Evolutionary conservation across 2,797 vertebrate species (phyloP).

Genomic region (Lutra lutra): DNA sequence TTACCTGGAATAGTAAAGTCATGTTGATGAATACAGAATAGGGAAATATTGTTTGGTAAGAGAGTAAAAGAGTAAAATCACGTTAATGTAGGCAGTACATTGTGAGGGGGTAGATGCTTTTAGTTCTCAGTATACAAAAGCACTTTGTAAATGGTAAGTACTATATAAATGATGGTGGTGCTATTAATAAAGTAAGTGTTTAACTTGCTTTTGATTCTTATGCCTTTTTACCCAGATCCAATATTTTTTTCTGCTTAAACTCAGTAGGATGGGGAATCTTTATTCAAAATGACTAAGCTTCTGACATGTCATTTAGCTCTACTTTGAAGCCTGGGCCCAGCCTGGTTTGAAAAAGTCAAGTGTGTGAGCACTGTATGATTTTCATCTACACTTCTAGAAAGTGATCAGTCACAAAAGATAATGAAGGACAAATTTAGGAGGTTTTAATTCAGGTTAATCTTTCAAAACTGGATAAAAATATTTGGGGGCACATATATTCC

Average conservation of each 20-base stretch:
- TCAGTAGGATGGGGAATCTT: not conserved
- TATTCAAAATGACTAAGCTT: slow-evolving; percentile 38
- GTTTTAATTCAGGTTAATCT: slow-evolving; percentile 9
- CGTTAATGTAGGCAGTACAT: not conserved
- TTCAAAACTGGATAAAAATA: not conserved
- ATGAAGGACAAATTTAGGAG: not conserved
- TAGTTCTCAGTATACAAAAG: not conserved
- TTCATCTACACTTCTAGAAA: not conserved
- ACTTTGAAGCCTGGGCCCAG: not conserved
- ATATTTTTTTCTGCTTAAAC: not conserved
- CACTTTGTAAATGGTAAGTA: not conserved
- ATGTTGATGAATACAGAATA: not conserved
- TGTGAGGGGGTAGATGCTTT: not conserved
- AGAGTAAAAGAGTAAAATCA: slow-evolving; percentile 25
- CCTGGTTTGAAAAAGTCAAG: slow-evolving; percentile 38
- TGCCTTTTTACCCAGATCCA: not conserved
- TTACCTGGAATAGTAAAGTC: slow-evolving; percentile 36
- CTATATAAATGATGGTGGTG: not conserved
- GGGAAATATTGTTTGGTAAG: slow-evolving; percentile 11
- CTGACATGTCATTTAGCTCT: slow-evolving; percentile 45
- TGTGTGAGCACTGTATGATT: not conserved
- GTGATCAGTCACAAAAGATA: not conserved
- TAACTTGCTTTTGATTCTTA: slow-evolving; percentile 13
- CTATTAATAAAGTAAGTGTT: slow-evolving; percentile 23
- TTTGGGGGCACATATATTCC: not conserved